phyloP scores from a whole-genome alignment of 2,797 vertebrate genomes.

The Danio choprae region DNA sequence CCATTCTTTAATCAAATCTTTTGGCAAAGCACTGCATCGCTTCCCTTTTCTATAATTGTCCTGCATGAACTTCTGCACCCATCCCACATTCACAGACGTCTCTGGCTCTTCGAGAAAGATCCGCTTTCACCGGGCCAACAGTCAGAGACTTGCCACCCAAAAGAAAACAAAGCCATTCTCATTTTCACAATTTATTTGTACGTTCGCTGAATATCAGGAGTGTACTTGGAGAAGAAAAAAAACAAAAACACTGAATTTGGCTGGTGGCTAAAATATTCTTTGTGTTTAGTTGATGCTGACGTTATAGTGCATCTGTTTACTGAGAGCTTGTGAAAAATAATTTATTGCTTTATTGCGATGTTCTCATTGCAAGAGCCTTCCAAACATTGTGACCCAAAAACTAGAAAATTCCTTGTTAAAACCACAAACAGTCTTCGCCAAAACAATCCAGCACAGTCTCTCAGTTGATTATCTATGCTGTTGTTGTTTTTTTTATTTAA shows the following conservation, averaged over 20 bases:
- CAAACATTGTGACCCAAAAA: conserved; percentile 2
- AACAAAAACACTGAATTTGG: not conserved
- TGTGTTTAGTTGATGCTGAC: not conserved
- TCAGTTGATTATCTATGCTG: not conserved
- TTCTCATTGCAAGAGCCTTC: conserved; percentile 15
- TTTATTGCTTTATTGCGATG: not conserved
- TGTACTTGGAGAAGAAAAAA: not conserved
- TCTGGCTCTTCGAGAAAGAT: conserved; percentile 1
- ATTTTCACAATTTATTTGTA: not conserved
- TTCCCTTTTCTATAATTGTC: conserved; percentile 47
- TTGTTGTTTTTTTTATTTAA: not conserved
- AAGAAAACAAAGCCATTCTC: not conserved
- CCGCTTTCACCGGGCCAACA: not conserved
- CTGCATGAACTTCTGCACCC: conserved; percentile 25
- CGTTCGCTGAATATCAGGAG: not conserved
- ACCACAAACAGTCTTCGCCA: conserved; percentile 12
- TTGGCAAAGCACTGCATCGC: conserved; percentile 4
- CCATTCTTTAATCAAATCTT: conserved; percentile 42
- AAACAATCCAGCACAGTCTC: not conserved
- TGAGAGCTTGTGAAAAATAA: conserved; percentile 3
- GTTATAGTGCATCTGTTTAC: not conserved
- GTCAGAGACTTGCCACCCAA: not conserved
- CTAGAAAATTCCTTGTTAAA: not conserved
- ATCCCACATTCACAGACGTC: not conserved
- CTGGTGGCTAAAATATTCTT: not conserved